phyloP scores from a whole-genome alignment of 1,140 invertebrate genomes.

The Drosophila bocqueti region DNA sequence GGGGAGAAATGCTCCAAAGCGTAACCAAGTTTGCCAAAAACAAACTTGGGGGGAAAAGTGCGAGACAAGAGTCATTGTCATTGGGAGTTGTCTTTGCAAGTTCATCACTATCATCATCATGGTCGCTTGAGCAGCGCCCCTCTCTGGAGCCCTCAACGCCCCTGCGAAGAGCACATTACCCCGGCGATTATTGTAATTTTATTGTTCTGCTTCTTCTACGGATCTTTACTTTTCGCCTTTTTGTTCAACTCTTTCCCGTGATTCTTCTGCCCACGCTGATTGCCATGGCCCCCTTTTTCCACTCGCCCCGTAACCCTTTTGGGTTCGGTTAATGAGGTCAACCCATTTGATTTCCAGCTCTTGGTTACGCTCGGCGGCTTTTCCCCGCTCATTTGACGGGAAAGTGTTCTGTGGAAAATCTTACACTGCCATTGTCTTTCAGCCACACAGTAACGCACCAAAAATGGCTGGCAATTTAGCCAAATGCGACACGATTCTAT shows the following conservation, averaged over 20 bases:
- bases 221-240: constrained; percentile 51
- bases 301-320: constrained; percentile 2
- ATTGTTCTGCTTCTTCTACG: constrained; percentile 62
- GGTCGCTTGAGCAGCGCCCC: constrained; percentile 65
- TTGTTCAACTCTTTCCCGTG: constrained; percentile 39
- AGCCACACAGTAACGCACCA: constrained; percentile 29
- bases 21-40: constrained; percentile 67
- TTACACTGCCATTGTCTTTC: constrained; percentile 42
- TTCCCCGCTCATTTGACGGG: constrained; percentile 44
- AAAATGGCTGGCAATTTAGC: constrained; percentile 51
- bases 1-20: constrained; percentile 66
- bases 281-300: constrained; percentile 23
- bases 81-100: constrained; percentile 64
- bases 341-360: constrained; percentile 50
- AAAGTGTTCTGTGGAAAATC: constrained; percentile 67
- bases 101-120: constrained; percentile 62
- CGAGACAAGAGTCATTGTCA: constrained; percentile 49
- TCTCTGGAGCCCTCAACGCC: not conserved
- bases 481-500: constrained; percentile 57
- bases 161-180: constrained; percentile 39
- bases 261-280: constrained; percentile 61
- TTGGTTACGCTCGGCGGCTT: constrained; percentile 68
- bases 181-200: constrained; percentile 80
- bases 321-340: constrained; percentile 71
- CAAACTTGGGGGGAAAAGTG: constrained; percentile 2